Evolutionary conservation across 2,113 vertebrate species (phyloP).

Genomic region (Oreochromis spilurus): DNA sequence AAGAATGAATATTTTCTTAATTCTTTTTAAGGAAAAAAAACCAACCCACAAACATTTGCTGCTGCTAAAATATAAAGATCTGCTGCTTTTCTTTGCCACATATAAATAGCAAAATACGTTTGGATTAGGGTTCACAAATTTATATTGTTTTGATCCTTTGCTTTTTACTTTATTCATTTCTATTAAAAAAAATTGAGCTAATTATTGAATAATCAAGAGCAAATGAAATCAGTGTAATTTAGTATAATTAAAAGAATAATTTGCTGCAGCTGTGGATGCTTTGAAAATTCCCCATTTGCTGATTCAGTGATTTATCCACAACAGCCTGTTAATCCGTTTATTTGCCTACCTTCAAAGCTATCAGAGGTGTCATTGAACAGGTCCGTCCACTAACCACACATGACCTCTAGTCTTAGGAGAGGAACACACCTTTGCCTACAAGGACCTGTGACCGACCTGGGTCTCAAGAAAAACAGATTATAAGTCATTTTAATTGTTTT

Average conservation of each 20-base stretch:
- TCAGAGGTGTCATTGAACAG: constrained; percentile 17
- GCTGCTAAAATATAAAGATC: neutral
- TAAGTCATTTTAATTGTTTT: neutral
- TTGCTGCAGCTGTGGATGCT: neutral
- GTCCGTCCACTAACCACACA: constrained; percentile 1
- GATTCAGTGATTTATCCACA: neutral
- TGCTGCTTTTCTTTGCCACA: neutral
- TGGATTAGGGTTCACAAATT: neutral
- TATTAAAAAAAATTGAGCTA: neutral
- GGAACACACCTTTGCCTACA: neutral
- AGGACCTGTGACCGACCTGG: neutral
- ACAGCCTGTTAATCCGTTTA: neutral
- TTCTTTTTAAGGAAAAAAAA: neutral
- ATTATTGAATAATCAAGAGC: neutral
- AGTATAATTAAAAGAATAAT: neutral
- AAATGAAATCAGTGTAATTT: neutral
- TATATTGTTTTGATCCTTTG: neutral
- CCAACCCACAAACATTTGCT: neutral
- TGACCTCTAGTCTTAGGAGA: neutral
- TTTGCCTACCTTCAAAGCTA: neutral
- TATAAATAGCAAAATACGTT: neutral
- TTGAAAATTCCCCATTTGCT: neutral
- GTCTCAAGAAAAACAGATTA: neutral
- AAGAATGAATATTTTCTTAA: neutral
- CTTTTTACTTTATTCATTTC: neutral